A percentile compares a stretch with the other conserved stretches of the same genome.
Conservation (phyloP, 2,888 invertebrate species). For the Frankliniella fusca region DNA sequence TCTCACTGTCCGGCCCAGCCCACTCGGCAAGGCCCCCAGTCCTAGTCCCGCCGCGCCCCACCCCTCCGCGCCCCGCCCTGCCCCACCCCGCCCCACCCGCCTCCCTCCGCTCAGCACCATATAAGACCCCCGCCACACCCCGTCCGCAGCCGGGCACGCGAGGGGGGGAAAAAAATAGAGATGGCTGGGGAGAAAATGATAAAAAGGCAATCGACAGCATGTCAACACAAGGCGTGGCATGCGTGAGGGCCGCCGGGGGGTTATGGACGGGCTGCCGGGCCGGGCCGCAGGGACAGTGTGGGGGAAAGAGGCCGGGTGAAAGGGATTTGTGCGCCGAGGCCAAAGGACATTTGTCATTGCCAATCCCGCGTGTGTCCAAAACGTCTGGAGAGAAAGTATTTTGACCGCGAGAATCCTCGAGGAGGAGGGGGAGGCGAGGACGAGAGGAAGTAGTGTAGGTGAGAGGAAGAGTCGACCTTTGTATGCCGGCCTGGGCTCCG, state of each 20-base stretch:
- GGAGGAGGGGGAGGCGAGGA: neutral
- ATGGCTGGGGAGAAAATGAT: neutral
- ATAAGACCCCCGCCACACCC: slow-evolving; percentile 22
- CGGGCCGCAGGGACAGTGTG: too few relatives aligned
- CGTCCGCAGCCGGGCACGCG: neutral
- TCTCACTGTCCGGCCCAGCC: neutral
- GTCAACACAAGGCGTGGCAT: slow-evolving; percentile 14
- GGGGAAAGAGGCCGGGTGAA: too few relatives aligned
- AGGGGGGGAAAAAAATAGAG: neutral
- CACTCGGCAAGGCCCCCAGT: neutral
- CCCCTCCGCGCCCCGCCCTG: neutral
- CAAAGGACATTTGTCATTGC: neutral
- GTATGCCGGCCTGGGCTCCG: neutral
- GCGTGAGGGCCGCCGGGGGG: neutral
- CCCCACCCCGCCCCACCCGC: neutral
- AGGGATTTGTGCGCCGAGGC: neutral
- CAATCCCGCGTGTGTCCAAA: neutral
- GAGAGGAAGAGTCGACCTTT: neutral
- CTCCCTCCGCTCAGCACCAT: slow-evolving; percentile 7
- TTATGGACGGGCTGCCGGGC: too few relatives aligned
- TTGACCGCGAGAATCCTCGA: neutral
- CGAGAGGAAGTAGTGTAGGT: too few relatives aligned
- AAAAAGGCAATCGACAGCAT: slow-evolving; percentile 24
- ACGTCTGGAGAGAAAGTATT: neutral
- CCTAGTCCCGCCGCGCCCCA: too few relatives aligned